Percentiles rank a stretch among this genome's conserved stretches.
Conservation (phyloP, 2,113 vertebrate genomes). For the Hystrix brachyura region DNA sequence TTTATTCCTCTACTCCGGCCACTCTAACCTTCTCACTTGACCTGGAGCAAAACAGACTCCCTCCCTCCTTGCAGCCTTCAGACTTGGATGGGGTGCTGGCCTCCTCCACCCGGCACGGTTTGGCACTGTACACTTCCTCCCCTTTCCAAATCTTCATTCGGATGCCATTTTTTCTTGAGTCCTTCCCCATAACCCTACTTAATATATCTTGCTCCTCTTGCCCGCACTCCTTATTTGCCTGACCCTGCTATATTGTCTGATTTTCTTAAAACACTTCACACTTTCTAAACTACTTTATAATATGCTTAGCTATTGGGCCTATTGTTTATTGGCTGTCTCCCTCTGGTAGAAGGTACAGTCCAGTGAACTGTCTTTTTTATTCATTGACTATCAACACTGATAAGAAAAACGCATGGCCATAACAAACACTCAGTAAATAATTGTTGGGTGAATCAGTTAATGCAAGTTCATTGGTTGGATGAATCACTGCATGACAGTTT, state of each 20-base stretch:
- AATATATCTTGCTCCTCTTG: neutral
- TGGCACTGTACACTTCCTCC: neutral
- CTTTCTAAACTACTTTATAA: neutral
- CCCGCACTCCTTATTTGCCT: neutral
- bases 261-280: neutral
- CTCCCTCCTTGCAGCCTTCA: neutral
- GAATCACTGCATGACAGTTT: neutral
- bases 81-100: too few relatives aligned
- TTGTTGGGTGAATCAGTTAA: neutral
- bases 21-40: neutral
- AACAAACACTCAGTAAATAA: neutral
- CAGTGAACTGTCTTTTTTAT: neutral
- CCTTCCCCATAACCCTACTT: neutral
- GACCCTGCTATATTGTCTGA: neutral
- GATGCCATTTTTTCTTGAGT: neutral
- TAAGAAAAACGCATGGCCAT: neutral
- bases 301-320: neutral
- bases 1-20: neutral
- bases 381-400: neutral
- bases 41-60: neutral
- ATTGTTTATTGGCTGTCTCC: neutral
- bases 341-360: neutral
- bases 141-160: neutral
- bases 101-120: neutral
- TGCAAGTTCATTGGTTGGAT: neutral